phyloP scores from a whole-genome alignment of 2,888 invertebrate genomes.

The Chirona hameri region DNA sequence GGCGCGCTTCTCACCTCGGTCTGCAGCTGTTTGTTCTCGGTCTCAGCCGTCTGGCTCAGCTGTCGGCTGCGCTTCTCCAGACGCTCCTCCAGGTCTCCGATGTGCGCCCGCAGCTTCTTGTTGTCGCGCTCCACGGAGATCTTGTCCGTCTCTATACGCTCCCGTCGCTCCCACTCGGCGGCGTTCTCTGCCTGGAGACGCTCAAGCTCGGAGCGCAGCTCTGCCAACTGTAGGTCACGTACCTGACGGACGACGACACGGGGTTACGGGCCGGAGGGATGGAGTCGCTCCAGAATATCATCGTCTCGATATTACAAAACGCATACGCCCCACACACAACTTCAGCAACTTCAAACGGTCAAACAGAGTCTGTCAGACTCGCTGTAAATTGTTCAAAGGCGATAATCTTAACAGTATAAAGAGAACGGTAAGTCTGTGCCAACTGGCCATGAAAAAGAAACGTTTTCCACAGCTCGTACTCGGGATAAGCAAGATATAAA shows the following conservation, averaged over 20 bases:
- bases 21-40: slow-evolving; percentile 48
- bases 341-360: too few species aligned
- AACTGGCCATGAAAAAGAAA: too few species aligned
- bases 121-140: slow-evolving; percentile 72
- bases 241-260: not conserved
- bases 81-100: slow-evolving; percentile 67
- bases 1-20: slow-evolving; percentile 33
- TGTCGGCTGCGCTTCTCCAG: slow-evolving; percentile 51
- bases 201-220: slow-evolving; percentile 60
- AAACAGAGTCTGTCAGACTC: too few species aligned
- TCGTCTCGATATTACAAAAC: too few species aligned
- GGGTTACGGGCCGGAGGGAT: too few species aligned
- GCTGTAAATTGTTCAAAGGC: too few species aligned
- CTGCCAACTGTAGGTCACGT: slow-evolving; percentile 32
- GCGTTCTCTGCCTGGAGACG: slow-evolving; percentile 87
- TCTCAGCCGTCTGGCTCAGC: slow-evolving; percentile 55
- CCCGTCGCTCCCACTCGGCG: slow-evolving; percentile 87
- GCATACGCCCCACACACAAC: too few species aligned
- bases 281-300: too few species aligned
- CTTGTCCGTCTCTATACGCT: slow-evolving; percentile 85
- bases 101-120: slow-evolving; percentile 68
- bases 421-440: too few species aligned
- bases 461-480: too few species aligned
- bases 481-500: too few species aligned
- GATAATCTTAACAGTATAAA: too few species aligned